Base-by-base conservation (phyloP, 2,797 vertebrate species). In the Graptemys geographica region DNA sequence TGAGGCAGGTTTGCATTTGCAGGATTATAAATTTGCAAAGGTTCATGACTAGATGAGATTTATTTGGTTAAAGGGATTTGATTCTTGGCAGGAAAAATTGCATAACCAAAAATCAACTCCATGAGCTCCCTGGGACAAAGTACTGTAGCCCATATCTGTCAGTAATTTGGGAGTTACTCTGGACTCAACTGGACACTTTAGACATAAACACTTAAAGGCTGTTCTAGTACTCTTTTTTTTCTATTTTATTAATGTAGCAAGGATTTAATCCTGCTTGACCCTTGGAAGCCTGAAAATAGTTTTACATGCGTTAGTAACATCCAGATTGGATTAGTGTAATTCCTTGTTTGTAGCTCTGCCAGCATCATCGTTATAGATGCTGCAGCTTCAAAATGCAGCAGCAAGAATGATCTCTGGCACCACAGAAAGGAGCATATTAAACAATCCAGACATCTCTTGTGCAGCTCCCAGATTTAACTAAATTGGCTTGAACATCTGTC, bases 271-370 rank as follows among this genome's bases (percentile, higher is more conserved):
- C 94, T 97, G 80, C 79, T 97, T 96, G 92, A 97, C 95, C 95
- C 94, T 91, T 94, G 96, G 93, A 97, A 96, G 81, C 91, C 84
- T 90, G 93, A 96, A 96, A 94, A n/a, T 69, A 92, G 86, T 81
- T 76, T 91, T 94, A 90, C 79, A 89, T 86, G 93, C 81, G 47
- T 93, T 93, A 87, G 83, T 86, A 90, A 93, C 82, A 94, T 92
- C 87, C 94, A 94, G 83, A 96, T 83, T 96, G 96, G 93, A 97
- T 98, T 97, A 97, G 53, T 72, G 76, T 96, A 97, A 97, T 96
- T 96, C 94, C 93, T 94, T 92, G 69, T 96, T 96, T 97, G 96
- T 97, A 97, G 96, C 82, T 93, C 84, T 97, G 96, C 96, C 97
- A 97, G 89, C 47, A 51, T 88, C 96, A 92, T 97, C 82, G 88